A percentile compares a stretch with the other conserved stretches of the same genome.
Evolutionary conservation across 1,140 invertebrate genomes (phyloP).

Genomic region (Drosophila orosa): DNA sequence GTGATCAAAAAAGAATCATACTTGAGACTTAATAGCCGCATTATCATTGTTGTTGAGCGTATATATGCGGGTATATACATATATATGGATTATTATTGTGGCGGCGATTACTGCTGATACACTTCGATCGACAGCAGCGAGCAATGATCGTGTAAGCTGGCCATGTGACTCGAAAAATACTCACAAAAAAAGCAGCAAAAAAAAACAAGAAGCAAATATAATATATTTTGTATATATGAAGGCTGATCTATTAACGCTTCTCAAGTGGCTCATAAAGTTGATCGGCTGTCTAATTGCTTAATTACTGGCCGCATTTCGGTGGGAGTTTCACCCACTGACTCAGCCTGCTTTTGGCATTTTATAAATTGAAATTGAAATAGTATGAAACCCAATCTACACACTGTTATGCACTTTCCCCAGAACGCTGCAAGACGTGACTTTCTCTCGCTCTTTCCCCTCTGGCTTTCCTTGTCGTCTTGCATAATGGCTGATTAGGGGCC

Average conservation of each 20-base stretch:
- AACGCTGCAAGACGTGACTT: conserved; percentile 22
- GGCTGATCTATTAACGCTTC: conserved; percentile 19
- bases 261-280: conserved; percentile 17
- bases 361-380: too few relatives aligned
- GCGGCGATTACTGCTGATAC: conserved; percentile 54
- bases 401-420: conserved; percentile 1
- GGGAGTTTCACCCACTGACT: conserved; percentile 29
- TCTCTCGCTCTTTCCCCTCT: too few relatives aligned
- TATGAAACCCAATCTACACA: background rate
- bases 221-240: background rate
- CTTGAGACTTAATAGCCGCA: conserved; percentile 57
- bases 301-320: conserved; percentile 24
- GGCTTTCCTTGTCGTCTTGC: conserved; percentile 10
- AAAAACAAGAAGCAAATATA: background rate
- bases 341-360: background rate
- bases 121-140: conserved; percentile 54
- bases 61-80: background rate
- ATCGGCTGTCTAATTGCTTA: conserved; percentile 43
- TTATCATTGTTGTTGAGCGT: conserved; percentile 37
- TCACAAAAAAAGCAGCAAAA: background rate
- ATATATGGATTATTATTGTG: conserved; percentile 31
- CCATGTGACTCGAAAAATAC: conserved; percentile 55
- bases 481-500: conserved; percentile 42
- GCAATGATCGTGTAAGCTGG: conserved; percentile 60
- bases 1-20: conserved; percentile 63